These are phyloP conservation scores for Takifugu rubripes DNA, from an alignment of 2,797 vertebrate species.

Conservation along the genomic window DNA sequence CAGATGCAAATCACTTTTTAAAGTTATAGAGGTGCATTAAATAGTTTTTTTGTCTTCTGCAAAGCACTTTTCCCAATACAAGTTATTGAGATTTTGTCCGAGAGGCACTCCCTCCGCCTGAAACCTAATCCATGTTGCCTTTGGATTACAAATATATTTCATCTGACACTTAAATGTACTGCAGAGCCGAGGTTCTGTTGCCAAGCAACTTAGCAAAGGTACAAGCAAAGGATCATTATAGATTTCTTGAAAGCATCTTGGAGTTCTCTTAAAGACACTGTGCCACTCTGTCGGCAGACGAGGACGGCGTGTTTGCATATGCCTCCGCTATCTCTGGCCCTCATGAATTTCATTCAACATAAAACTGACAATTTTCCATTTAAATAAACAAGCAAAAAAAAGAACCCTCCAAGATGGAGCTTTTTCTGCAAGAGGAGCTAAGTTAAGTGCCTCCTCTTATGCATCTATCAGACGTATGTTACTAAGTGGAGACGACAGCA, in stretches of 20 bases:
- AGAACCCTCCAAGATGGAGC: constrained; percentile 6
- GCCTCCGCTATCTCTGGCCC: constrained; percentile 19
- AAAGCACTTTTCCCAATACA: constrained; percentile 50
- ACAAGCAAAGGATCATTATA: constrained; percentile 69
- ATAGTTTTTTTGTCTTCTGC: constrained; percentile 34
- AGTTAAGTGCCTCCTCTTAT: constrained; percentile 64
- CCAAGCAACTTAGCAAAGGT: constrained; percentile 70
- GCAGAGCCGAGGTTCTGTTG: constrained; percentile 62
- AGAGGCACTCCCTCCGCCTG: constrained; percentile 56
- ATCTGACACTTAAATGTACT: constrained; percentile 69
- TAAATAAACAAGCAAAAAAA: constrained; percentile 35
- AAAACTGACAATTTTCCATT: constrained; percentile 12
- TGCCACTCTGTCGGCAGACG: constrained; percentile 35
- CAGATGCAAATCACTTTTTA: constrained; percentile 12
- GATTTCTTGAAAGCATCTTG: constrained; percentile 57
- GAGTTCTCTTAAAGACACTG: constrained; percentile 49
- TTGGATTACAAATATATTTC: constrained; percentile 71
- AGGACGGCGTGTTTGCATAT: constrained; percentile 31
- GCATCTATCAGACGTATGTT: constrained; percentile 65
- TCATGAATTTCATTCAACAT: constrained; percentile 23
- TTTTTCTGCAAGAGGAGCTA: constrained; percentile 47
- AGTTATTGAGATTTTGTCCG: constrained; percentile 59
- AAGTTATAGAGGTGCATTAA: constrained; percentile 41
- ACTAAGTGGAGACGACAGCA: constrained; percentile 71
- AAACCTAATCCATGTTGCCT: constrained; percentile 65